phyloP scores from a whole-genome alignment of 2,888 invertebrate genomes.

The Ptilodon capucinus region DNA sequence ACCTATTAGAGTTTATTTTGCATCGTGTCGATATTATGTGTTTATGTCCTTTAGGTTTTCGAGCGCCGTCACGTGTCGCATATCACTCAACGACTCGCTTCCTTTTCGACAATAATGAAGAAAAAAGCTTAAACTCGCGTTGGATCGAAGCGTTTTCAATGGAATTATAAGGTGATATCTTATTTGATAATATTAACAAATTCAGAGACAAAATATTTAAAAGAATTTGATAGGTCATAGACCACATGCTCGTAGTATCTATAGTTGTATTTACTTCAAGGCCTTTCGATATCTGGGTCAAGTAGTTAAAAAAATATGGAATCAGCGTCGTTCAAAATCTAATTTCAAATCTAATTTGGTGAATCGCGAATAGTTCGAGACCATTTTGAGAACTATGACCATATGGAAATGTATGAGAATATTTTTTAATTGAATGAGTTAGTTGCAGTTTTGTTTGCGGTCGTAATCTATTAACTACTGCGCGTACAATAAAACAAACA shows the following conservation, averaged over 20 bases:
- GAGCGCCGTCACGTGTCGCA: conserved; percentile 72
- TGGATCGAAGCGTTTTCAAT: conserved; percentile 42
- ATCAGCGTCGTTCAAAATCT: background rate
- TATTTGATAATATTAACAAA: conserved; percentile 7
- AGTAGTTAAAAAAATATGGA: background rate
- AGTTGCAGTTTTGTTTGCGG: background rate
- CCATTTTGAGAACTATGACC: too few species aligned
- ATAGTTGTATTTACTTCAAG: background rate
- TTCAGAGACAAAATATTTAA: too few species aligned
- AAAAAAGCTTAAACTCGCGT: conserved; percentile 46
- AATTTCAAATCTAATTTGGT: background rate
- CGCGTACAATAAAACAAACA: background rate
- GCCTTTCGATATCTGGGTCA: too few species aligned
- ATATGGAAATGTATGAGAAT: background rate
- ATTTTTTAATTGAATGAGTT: background rate
- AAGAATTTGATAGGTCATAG: background rate
- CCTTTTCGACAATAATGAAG: conserved; percentile 77
- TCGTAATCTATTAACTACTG: background rate
- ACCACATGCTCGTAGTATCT: background rate
- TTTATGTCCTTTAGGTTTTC: conserved; percentile 53
- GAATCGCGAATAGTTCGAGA: background rate
- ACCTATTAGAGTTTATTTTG: conserved; percentile 59
- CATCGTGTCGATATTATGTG: conserved; percentile 31
- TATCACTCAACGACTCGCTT: conserved; percentile 77
- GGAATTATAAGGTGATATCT: conserved; percentile 48